Evolutionary conservation across 2,113 vertebrate genomes (phyloP), one percentile per base, ranked within the genome.

Genomic region (Oriolus oriolus): DNA sequence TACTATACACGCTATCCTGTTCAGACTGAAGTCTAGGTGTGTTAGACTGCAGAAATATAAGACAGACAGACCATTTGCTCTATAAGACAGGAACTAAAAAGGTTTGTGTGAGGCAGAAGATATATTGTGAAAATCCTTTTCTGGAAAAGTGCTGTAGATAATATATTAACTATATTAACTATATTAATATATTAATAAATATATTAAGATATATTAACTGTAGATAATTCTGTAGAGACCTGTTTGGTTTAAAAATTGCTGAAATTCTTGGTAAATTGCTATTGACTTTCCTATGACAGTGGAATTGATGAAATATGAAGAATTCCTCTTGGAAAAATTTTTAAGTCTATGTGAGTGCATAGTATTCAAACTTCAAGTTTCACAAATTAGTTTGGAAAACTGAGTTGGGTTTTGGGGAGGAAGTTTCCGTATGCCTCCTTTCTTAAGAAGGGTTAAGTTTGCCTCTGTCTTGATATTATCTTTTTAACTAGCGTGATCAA

Each of bases 401-500:
- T 68, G 31, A 49, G 5, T 4, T 31, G 2, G 1, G 5, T 80
- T 73, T 10, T 5, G 4, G 11, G 7, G 6, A 45, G 23, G 11
- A 65, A 27, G 5, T 47, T 53, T 65, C 33, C 0, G 0, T 20
- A 31, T 65, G 15, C 1, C 11, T 91, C 30, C n/a, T 59, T 87
- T 6, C 10, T 31, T 33, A 6, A 28, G 24, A 84, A 60, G 1
- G 15, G 4, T 60, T 73, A 65, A 28, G 6, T 66, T 85, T 79
- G 39, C 27, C n/a, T 57, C 13, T 76, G 10, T 73, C 33, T 75
- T 63, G 54, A 54, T 37, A 66, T 21, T 59, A 41, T 56, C 18
- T 63, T 68, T 30, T 47, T 70, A 81, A 41, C 16, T n/a, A 56
- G 4, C 26, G 7, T 63, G 28, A 66, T 49, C 22, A 49, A 28